Evolutionary conservation across 2,888 invertebrate genomes (phyloP), one percentile per base, ranked within the genome.

Genomic region (Noctua pronuba): DNA sequence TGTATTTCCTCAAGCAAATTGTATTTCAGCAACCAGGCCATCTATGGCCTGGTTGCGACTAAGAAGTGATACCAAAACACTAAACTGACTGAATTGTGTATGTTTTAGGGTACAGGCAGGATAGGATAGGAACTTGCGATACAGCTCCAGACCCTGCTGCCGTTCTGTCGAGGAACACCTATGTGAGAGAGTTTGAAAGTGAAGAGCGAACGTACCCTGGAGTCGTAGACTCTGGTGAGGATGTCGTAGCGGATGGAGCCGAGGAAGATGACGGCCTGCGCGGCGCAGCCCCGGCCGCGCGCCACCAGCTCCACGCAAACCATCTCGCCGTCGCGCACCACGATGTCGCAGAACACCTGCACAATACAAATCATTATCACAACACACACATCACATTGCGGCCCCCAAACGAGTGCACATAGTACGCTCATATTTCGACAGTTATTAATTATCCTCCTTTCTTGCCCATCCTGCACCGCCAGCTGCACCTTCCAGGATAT

Each of bases 221-320:
- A 98, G 95, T 99, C 99, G 95, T 99, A 99, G 80, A 99, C 99
- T 96, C 99, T 98, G 94, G 99, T 99, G 84, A 99, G 97, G 49
- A 99, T 99, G 96, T 99, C 99, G 96, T 99, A 99, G 90, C 99
- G 98, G 93, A 99, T 99, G 79, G 99, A 99, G 71, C 99, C 99
- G 79, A 99, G 97, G 95, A 99, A 99, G 90, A 99, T 98, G 88
- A 99, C 99, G 41, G 99, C 99, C 94, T 99, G 99, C 68, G 98
- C 98, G 49, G 98, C 97, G 73, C 98, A 98, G 93, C 98, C 98
- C 5, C 98, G 97, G 92, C 99, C 99, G 62, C 98, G 97, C 75
- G 99, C 99, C 78, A 99, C 98, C 92, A 99, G 96, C 95, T 99
- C 99, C 80, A 99, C 99, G 95, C 99, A 99, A 75, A 99, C 99